Base-by-base conservation (phyloP, 1,140 invertebrate genomes). In the Oppia nitens region DNA sequence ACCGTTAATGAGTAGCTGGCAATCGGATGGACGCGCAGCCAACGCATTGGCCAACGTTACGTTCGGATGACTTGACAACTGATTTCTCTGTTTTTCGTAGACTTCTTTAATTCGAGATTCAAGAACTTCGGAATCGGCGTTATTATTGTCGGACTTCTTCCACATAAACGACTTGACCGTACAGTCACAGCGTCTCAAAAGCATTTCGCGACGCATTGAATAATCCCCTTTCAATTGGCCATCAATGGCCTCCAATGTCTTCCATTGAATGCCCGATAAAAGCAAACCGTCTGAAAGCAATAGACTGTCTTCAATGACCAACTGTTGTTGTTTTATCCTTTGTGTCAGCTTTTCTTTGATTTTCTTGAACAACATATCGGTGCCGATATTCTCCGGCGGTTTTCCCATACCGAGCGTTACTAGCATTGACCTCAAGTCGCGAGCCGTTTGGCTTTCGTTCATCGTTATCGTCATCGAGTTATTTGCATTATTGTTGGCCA, bases 111-210 rank as follows among this genome's bases (percentile, higher is more conserved):
- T 48, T 4, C 32, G 20, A 20, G 50, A 20, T 20, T 28, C 20
- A 20, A 55, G 14, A 28, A 23, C 23, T 21, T 60, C 47, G n/a
- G 12, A 14, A 14, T 48, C 21, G n/a, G n/a, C n/a, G n/a, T n/a
- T n/a, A 40, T 40, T 40, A 24, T 29, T 27, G 17, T 60, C 29
- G 23, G 23, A 23, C 21, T 51, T 26, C 28, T 62, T 62, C 65
- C 65, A 65, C 54, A 57, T 68, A 72, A 95, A 96, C 24, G 89
- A 94, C 71, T 91, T 86, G 66, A 96, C 80, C 2, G 92, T 97
- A 45, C 92, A 90, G 73, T 96, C 91, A 47, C 95, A 71, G 53
- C 93, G 76, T 60, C 88, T 91, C 1, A 94, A 71, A 62, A 96
- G 78, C 78, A 91, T 88, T 68, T 93, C 83, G 57, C 88, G 73